These are phyloP conservation scores for Habroteleia sp. DNA, from an alignment of 2,888 invertebrate species.

Conservation along the genomic window DNA sequence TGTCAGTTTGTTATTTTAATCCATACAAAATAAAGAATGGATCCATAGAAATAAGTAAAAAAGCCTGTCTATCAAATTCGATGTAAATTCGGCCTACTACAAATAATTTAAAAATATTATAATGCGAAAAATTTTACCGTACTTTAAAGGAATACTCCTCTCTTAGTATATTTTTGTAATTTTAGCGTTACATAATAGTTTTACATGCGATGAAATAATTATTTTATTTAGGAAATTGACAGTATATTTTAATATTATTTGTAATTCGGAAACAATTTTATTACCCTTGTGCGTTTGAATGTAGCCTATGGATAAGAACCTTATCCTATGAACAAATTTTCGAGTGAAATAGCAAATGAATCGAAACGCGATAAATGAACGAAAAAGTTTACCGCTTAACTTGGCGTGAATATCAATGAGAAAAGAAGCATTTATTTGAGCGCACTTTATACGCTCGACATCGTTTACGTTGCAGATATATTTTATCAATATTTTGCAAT, in stretches of 20 bases:
- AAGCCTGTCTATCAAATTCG: neutral
- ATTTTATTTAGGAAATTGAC: no score
- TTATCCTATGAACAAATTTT: constrained; percentile 8
- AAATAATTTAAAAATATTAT: neutral
- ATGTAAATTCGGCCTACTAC: constrained; percentile 23
- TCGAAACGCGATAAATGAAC: constrained; percentile 14
- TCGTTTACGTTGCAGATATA: constrained; percentile 19
- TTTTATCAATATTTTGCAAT: constrained; percentile 28
- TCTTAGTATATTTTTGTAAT: no score
- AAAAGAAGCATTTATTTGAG: constrained; percentile 23
- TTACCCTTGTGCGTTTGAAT: constrained; percentile 4
- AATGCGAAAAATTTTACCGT: no score
- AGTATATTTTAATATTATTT: no score
- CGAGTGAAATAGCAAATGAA: constrained; percentile 51
- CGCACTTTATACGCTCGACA: constrained; percentile 12
- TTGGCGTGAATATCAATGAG: constrained; percentile 31
- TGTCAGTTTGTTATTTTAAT: constrained; percentile 8
- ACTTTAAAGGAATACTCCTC: no score
- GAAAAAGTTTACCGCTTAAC: constrained; percentile 18
- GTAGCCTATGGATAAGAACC: constrained; percentile 7
- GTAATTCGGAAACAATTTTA: no score
- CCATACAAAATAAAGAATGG: no score
- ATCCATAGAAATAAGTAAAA: no score
- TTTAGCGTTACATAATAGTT: no score
- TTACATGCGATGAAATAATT: no score